These are phyloP conservation scores for Macroramphosus scolopax DNA, from an alignment of 2,797 vertebrate species.

Conservation along the genomic window DNA sequence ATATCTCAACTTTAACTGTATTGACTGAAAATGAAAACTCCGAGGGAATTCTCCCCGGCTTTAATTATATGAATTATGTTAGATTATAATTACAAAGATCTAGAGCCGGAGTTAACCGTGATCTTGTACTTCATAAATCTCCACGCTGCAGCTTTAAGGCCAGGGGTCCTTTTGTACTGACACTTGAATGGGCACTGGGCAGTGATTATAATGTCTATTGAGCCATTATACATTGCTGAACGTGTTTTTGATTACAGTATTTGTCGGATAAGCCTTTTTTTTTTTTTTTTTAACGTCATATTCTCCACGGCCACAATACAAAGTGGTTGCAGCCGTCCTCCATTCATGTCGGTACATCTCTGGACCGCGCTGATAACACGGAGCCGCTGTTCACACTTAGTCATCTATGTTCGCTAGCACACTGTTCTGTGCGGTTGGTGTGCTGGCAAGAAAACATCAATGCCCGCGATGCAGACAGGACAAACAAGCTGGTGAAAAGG, in stretches of 20 bases:
- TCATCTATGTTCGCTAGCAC: conserved; percentile 33
- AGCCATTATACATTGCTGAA: background rate
- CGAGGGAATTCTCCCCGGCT: too few species aligned
- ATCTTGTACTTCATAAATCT: background rate
- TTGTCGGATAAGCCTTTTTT: too few species aligned
- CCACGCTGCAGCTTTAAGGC: too few species aligned
- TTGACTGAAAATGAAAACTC: too few species aligned
- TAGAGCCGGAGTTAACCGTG: background rate
- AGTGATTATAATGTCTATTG: conserved; percentile 2
- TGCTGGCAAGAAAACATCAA: conserved; percentile 46
- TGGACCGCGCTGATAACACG: conserved; percentile 46
- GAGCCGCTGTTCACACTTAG: conserved; percentile 14
- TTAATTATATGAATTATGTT: too few species aligned
- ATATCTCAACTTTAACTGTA: too few species aligned
- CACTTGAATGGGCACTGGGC: too few species aligned
- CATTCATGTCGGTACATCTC: conserved; percentile 30
- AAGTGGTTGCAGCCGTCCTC: conserved; percentile 5
- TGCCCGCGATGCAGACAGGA: conserved; percentile 47
- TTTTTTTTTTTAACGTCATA: too few species aligned
- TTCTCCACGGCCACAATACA: conserved; percentile 5
- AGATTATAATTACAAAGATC: too few species aligned
- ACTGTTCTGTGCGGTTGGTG: conserved; percentile 28
- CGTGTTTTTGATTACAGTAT: background rate
- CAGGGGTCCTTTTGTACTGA: too few species aligned
- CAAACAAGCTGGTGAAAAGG: conserved; percentile 58